Percentiles rank a stretch among this genome's conserved stretches.
Evolutionary conservation across 1,140 invertebrate species (phyloP).

Genomic region (Hyles euphorbiae): DNA sequence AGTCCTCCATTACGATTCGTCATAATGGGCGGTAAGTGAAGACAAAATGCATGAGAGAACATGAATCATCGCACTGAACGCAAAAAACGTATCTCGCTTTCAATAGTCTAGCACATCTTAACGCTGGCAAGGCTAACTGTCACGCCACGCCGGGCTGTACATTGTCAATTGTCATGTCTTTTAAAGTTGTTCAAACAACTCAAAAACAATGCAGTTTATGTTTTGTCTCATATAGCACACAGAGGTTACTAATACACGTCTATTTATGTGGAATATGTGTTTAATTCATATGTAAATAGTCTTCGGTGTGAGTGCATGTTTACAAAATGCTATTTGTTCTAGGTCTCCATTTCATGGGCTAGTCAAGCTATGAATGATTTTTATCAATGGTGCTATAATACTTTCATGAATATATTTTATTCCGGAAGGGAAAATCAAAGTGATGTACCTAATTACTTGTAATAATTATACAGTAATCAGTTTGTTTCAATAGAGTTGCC

Average conservation of each 20-base stretch:
- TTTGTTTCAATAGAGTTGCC: no score
- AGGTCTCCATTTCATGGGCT: constrained; percentile 13
- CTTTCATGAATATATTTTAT: constrained; percentile 36
- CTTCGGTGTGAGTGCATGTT: constrained; percentile 6
- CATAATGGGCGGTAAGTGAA: constrained; percentile 56
- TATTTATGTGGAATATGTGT: not conserved
- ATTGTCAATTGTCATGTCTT: no score
- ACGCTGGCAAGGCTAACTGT: no score
- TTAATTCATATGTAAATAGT: not conserved
- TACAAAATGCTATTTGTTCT: constrained; percentile 15
- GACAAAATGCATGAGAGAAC: constrained; percentile 2
- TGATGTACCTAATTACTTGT: constrained; percentile 34
- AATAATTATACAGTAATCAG: no score
- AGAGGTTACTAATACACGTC: not conserved
- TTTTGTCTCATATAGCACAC: no score
- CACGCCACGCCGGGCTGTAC: no score
- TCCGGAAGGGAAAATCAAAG: constrained; percentile 30
- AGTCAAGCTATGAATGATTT: constrained; percentile 40
- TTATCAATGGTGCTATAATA: constrained; percentile 41
- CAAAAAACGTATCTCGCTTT: no score
- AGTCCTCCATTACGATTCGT: constrained; percentile 18
- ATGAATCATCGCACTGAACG: not conserved
- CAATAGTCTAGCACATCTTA: no score
- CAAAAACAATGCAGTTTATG: no score
- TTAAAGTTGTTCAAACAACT: no score